Conservation (phyloP, 2,888 invertebrate genomes). For the Colletes collaris region DNA sequence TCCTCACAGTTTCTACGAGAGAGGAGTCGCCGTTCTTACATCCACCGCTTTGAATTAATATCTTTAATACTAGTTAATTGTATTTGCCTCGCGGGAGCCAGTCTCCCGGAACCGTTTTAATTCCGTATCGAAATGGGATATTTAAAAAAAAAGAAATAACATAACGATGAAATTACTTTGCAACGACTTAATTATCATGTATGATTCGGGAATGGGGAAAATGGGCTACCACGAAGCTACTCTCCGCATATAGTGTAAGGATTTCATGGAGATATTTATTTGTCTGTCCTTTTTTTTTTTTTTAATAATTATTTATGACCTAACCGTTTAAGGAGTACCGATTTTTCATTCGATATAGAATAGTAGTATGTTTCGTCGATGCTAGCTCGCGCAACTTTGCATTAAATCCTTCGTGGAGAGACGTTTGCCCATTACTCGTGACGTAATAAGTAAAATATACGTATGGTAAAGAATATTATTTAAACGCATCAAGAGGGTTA, state of each 20-base stretch:
- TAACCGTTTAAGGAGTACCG: slow-evolving; percentile 6
- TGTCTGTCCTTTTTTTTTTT: slow-evolving; percentile 10
- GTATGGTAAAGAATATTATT: slow-evolving; percentile 36
- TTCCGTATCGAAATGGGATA: slow-evolving; percentile 14
- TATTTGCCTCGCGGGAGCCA: slow-evolving; percentile 27
- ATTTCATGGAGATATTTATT: slow-evolving; percentile 42
- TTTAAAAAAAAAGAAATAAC: slow-evolving; percentile 14
- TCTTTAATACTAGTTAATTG: slow-evolving; percentile 30
- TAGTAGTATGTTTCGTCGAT: slow-evolving; percentile 9
- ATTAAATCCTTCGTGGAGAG: neutral
- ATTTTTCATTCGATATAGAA: slow-evolving; percentile 13
- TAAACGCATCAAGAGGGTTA: slow-evolving; percentile 26
- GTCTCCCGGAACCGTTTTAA: slow-evolving; percentile 9
- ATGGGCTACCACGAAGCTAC: slow-evolving; percentile 17
- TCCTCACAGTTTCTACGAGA: slow-evolving; percentile 98
- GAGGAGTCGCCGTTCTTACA: slow-evolving; percentile 98
- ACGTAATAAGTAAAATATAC: slow-evolving; percentile 35
- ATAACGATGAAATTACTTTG: slow-evolving; percentile 30
- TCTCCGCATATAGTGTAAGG: slow-evolving; percentile 16
- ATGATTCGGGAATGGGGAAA: slow-evolving; percentile 45
- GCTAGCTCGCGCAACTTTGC: neutral
- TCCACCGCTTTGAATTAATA: slow-evolving; percentile 94
- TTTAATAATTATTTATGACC: slow-evolving; percentile 32
- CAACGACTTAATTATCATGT: slow-evolving; percentile 8
- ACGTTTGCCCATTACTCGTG: slow-evolving; percentile 40